These are phyloP conservation scores for Drosophila sp. DNA, from an alignment of 1,140 invertebrate species.

Conservation along the genomic window DNA sequence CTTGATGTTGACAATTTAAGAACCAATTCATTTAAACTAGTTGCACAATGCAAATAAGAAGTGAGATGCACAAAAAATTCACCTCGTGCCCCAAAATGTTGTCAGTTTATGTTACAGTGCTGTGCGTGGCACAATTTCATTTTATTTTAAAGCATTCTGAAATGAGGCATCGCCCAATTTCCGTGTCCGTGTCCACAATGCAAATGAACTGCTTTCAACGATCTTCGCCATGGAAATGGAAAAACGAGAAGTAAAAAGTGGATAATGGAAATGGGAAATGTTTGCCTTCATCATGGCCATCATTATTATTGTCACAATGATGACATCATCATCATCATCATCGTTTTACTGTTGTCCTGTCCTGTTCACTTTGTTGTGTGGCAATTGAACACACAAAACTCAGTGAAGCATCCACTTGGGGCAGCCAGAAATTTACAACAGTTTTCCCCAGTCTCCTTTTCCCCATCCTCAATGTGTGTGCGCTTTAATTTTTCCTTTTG, in stretches of 20 bases:
- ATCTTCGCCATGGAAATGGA: constrained; percentile 12
- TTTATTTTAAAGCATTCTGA: constrained; percentile 43
- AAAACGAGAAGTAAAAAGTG: no score
- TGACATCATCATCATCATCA: constrained; percentile 32
- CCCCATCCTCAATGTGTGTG: constrained; percentile 33
- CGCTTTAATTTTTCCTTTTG: constrained; percentile 71
- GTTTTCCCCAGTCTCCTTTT: constrained; percentile 7
- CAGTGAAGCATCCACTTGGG: constrained; percentile 76
- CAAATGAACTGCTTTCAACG: constrained; percentile 76
- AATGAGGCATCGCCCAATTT: constrained; percentile 66
- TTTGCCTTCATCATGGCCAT: constrained; percentile 8
- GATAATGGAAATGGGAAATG: neutral
- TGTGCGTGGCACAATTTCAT: constrained; percentile 48
- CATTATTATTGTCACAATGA: constrained; percentile 25
- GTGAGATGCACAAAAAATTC: neutral
- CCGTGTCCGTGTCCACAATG: constrained; percentile 70
- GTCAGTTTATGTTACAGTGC: neutral
- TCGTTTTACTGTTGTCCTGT: constrained; percentile 12
- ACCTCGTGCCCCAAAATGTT: neutral
- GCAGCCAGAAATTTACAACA: constrained; percentile 76
- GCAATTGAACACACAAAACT: constrained; percentile 76
- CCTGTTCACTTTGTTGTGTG: constrained; percentile 54
- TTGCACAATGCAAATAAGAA: neutral
- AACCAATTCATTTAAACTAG: neutral
- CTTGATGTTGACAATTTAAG: no score